phyloP scores from a whole-genome alignment of 2,113 vertebrate genomes.

The Agelaius tricolor region DNA sequence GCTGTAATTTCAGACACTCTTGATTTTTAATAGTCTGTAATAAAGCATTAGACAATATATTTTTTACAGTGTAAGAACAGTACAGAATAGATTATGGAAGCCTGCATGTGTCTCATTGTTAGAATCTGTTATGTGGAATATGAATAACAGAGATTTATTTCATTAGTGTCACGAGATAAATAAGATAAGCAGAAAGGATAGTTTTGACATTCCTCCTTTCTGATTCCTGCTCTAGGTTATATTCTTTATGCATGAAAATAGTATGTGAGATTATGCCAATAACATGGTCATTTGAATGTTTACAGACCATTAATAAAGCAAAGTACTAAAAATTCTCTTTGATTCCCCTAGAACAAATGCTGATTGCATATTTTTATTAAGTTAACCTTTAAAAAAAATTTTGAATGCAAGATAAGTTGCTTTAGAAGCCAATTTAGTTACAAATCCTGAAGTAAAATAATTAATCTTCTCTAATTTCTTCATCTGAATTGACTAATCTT shows the following conservation, averaged over 20 bases:
- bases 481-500: neutral
- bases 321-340: neutral
- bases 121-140: conserved; percentile 36
- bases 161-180: conserved; percentile 19
- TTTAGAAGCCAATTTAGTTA: neutral
- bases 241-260: neutral
- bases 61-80: neutral
- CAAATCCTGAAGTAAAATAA: neutral
- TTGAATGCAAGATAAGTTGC: neutral
- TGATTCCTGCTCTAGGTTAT: neutral
- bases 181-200: conserved; percentile 16
- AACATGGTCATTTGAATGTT: neutral
- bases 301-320: neutral
- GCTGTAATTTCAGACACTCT: neutral
- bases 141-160: conserved; percentile 61
- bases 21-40: neutral
- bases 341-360: neutral
- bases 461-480: neutral
- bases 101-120: neutral
- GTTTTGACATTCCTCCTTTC: neutral
- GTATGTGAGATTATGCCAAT: neutral
- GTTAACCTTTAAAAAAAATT: neutral
- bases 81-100: conserved; percentile 23
- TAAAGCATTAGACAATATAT: neutral
- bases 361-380: neutral